Evolutionary conservation across 2,888 invertebrate genomes (phyloP), one percentile per base, ranked within the genome.

Genomic region (Sceliomorpha sp.): DNA sequence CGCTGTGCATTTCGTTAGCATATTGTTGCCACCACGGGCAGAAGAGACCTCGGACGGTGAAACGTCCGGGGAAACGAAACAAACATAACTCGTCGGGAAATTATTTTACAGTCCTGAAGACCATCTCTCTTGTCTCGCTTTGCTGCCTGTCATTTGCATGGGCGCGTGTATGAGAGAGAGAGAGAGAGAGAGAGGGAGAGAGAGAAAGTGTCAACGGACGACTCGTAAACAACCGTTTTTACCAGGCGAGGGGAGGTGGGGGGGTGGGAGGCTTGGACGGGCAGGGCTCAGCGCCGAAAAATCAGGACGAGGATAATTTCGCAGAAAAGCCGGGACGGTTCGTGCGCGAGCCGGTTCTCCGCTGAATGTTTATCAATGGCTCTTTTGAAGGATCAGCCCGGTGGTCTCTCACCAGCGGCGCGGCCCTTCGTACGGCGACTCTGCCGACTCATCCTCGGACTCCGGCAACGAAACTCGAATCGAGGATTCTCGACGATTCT

Each of bases 1-100:
- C 66, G 66, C 51, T 53, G 59, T 27, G 47, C 66, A 53, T 66
- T 66, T 66, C 53, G 66, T 66, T 66, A 66, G 66, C 66, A 66
- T 66, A 66, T 66, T 59, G 66, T 66, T 66, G 66, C 53, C 56
- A 50, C 63, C 40, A 56, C 40, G 47, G 44, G 9, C 20, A 32
- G 29, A 29, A 29, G 39, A 27, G 48, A 20, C 48, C 6, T 26
- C 40, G n/a, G 17, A n/a, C n/a, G n/a, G n/a, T n/a, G 39, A 39
- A 39, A 39, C 9, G 39, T 17, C 47, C 12, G 10, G 14, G 20
- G 26, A 48, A 17, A 26, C 14, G 48, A 50, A 50, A 27, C 50
- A 26, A 12, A 45, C 27, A 47, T 47, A 37, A 27, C 50, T 27
- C 9, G 51, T 6, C 27, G 15, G 60, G 24, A 50, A 60, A 59